Evolutionary conservation across 1,140 invertebrate species (phyloP).

Genomic region (Drosophila melanica): DNA sequence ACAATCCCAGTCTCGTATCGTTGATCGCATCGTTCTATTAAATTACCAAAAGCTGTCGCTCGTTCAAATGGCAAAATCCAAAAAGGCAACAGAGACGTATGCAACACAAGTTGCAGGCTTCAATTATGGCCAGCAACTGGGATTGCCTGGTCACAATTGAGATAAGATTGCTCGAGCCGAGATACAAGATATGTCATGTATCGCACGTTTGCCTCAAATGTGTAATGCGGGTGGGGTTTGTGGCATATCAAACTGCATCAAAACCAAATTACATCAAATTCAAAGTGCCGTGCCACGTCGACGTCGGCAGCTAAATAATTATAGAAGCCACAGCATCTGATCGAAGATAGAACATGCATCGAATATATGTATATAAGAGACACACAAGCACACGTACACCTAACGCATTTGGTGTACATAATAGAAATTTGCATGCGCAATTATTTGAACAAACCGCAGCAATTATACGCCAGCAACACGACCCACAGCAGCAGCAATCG

Average conservation of each 20-base stretch:
- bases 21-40: slow-evolving; percentile 80
- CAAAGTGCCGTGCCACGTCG: slow-evolving; percentile 37
- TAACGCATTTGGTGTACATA: slow-evolving; percentile 52
- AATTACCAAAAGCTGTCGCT: slow-evolving; percentile 75
- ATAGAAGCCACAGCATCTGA: slow-evolving; percentile 69
- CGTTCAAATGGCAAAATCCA: slow-evolving; percentile 59
- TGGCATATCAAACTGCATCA: slow-evolving; percentile 52
- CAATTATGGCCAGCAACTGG: slow-evolving; percentile 28
- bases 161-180: slow-evolving; percentile 73
- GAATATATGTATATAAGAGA: slow-evolving; percentile 26
- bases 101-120: slow-evolving; percentile 46
- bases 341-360: slow-evolving; percentile 79
- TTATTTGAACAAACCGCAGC: slow-evolving; percentile 81
- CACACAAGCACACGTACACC: slow-evolving; percentile 15
- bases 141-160: slow-evolving; percentile 78
- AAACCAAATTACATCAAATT: slow-evolving; percentile 77
- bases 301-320: slow-evolving; percentile 70
- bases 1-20: slow-evolving; percentile 55
- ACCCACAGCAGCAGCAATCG: slow-evolving; percentile 37
- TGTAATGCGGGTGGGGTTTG: not conserved
- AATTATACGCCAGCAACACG: slow-evolving; percentile 74
- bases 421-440: slow-evolving; percentile 82
- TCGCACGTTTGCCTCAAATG: slow-evolving; percentile 58
- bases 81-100: slow-evolving; percentile 67
- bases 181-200: slow-evolving; percentile 83